These are phyloP conservation scores for Aleiodes alternator DNA, from an alignment of 2,888 invertebrate species.

Conservation along the genomic window DNA sequence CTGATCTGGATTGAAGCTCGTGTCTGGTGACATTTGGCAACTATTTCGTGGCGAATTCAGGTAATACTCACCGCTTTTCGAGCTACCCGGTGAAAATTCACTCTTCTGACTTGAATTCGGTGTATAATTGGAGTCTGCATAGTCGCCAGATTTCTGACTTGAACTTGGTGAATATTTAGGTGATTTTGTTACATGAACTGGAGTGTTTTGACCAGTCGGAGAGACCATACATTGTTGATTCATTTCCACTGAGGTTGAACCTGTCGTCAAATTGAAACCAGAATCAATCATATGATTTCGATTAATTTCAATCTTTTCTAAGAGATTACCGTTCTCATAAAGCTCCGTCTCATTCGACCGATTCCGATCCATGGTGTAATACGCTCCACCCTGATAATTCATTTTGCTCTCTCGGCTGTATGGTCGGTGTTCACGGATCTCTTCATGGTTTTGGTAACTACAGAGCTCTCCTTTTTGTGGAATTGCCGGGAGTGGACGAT, in stretches of 20 bases:
- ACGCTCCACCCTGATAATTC: constrained; percentile 49
- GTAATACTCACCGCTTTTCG: constrained; percentile 72
- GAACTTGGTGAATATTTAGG: constrained; percentile 69
- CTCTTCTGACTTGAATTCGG: constrained; percentile 72
- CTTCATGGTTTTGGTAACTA: constrained; percentile 64
- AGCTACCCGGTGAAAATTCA: constrained; percentile 70
- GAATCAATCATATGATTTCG: constrained; percentile 59
- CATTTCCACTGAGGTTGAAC: constrained; percentile 66
- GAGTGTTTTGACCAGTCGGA: constrained; percentile 59
- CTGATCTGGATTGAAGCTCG: constrained; percentile 50
- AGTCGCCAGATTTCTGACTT: constrained; percentile 70
- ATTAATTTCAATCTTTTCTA: constrained; percentile 53
- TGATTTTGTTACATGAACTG: constrained; percentile 57
- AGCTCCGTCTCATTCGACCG: constrained; percentile 50
- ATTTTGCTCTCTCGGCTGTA: constrained; percentile 30
- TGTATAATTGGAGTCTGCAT: constrained; percentile 70
- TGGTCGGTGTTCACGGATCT: constrained; percentile 52
- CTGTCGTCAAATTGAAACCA: constrained; percentile 64
- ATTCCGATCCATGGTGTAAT: constrained; percentile 50
- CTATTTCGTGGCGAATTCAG: constrained; percentile 64
- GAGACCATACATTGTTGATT: constrained; percentile 64
- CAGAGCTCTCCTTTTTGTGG: constrained; percentile 66
- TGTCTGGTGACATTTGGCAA: constrained; percentile 60
- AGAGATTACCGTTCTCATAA: constrained; percentile 57
- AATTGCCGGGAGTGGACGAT: constrained; percentile 70